phyloP scores from a whole-genome alignment of 2,113 vertebrate genomes.

The Hepsetus odoe region DNA sequence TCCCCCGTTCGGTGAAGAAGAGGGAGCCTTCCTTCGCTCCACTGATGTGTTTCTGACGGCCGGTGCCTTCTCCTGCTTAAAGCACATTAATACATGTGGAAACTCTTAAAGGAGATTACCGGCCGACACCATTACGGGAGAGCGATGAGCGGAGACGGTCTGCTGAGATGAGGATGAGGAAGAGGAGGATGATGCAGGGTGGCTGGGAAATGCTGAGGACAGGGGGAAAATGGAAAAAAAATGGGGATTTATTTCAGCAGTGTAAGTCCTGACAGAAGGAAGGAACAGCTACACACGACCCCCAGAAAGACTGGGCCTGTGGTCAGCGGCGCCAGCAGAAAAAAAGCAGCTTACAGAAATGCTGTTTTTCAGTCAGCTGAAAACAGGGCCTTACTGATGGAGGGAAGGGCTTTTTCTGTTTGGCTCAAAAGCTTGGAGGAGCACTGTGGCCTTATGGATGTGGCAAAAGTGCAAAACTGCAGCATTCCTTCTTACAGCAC shows the following conservation, averaged over 20 bases:
- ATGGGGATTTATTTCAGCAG: constrained; percentile 47
- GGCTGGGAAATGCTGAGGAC: constrained; percentile 50
- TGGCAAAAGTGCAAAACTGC: constrained; percentile 23
- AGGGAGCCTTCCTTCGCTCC: not conserved
- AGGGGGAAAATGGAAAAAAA: constrained; percentile 25
- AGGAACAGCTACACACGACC: constrained; percentile 46
- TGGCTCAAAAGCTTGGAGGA: too few relatives aligned
- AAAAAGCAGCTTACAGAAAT: not conserved
- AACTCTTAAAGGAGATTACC: constrained; percentile 47
- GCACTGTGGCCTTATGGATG: too few relatives aligned
- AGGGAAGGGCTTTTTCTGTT: too few relatives aligned
- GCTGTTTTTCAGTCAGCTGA: not conserved
- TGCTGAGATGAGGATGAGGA: constrained; percentile 44
- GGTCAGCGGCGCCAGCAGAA: not conserved
- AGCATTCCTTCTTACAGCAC: constrained; percentile 44
- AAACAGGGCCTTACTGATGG: not conserved
- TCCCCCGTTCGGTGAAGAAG: not conserved
- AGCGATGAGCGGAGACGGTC: constrained; percentile 45
- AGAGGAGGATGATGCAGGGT: not conserved
- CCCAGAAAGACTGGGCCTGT: constrained; percentile 32
- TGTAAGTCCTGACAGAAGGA: constrained; percentile 36
- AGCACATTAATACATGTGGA: constrained; percentile 42
- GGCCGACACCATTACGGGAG: constrained; percentile 30
- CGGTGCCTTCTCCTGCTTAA: constrained; percentile 26
- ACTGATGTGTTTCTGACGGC: constrained; percentile 22